These are phyloP conservation scores for Chymomyza costata DNA, from an alignment of 1,140 invertebrate genomes.

Conservation along the genomic window DNA sequence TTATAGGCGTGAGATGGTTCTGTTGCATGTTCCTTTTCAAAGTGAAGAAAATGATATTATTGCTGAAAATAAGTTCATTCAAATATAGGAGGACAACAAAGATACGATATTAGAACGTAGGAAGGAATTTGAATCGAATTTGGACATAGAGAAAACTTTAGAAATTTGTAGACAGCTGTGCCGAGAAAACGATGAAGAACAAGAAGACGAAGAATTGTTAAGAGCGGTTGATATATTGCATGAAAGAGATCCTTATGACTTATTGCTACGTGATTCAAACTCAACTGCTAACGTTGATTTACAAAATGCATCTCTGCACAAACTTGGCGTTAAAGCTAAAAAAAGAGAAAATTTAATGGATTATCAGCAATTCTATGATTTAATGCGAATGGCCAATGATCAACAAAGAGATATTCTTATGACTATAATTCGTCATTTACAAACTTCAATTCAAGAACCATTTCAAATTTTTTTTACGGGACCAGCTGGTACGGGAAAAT, in stretches of 20 bases:
- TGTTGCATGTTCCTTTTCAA: constrained; percentile 56
- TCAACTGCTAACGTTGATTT: constrained; percentile 3
- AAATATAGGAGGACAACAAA: constrained; percentile 61
- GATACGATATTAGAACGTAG: constrained; percentile 52
- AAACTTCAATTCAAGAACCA: too few species aligned
- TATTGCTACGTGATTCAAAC: background rate
- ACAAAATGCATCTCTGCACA: constrained; percentile 22
- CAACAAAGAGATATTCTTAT: background rate
- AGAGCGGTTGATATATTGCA: background rate
- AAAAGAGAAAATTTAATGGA: constrained; percentile 5
- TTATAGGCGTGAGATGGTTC: constrained; percentile 70
- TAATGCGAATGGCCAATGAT: background rate
- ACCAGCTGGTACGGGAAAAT: too few species aligned
- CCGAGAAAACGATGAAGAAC: constrained; percentile 9
- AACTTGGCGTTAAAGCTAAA: constrained; percentile 37
- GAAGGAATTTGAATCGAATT: constrained; percentile 57
- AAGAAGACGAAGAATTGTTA: background rate
- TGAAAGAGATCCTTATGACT: constrained; percentile 5
- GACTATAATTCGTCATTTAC: background rate
- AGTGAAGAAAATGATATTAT: constrained; percentile 63
- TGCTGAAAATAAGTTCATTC: constrained; percentile 59
- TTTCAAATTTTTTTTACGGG: too few species aligned
- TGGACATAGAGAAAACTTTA: constrained; percentile 46
- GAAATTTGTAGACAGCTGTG: constrained; percentile 31
- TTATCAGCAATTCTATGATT: background rate